Base-by-base conservation (phyloP, 2,888 invertebrate genomes). In the Plagodis dolabraria region DNA sequence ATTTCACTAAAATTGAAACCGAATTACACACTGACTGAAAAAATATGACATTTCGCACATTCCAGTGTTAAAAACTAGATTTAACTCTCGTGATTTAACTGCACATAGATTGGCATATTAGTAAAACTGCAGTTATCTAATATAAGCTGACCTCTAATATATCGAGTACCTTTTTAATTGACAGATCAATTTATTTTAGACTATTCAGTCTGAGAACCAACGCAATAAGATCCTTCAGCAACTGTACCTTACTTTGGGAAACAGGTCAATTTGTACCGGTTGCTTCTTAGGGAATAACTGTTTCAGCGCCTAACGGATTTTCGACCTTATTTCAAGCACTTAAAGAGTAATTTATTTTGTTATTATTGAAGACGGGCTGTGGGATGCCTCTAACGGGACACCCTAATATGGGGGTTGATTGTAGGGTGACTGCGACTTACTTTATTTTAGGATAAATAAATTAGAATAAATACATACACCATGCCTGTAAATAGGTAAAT, bases 351-450 rank as follows among this genome's bases (percentile, higher is more conserved):
- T 54, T 47, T 51, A 0, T 12, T 35, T 34, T 35, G 47, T 6
- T 9, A 5, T 44, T 7, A 47, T 9, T 8, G 5, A 50, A 35
- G 33, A 11, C 42, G 50, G 49, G 47, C 47, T 44, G 43, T 44
- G 51, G 46, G 51, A 47, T 40, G 35, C 4, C 61, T 56, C 54
- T 83, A 85, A 85, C 85, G 85, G 85, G 74, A 76, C 61, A 57
- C 59, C 82, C 82, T 77, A 76, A 81, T 83, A 85, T 70, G 77
- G 80, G 80, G 84, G 77, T 72, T 69, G 78, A 75, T 74, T 71
- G 72, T 74, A 75, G 76, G 74, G 75, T 77, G 71, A 52, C 73
- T 68, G 71, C 7, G 42, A 12, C 53, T 57, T 58, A 9, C 34
- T 22, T 5, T 40, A 7, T 36, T 36, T 5, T 22, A 22, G 22